These are phyloP conservation scores for Apis laboriosa DNA, from an alignment of 1,140 invertebrate species.

Conservation along the genomic window DNA sequence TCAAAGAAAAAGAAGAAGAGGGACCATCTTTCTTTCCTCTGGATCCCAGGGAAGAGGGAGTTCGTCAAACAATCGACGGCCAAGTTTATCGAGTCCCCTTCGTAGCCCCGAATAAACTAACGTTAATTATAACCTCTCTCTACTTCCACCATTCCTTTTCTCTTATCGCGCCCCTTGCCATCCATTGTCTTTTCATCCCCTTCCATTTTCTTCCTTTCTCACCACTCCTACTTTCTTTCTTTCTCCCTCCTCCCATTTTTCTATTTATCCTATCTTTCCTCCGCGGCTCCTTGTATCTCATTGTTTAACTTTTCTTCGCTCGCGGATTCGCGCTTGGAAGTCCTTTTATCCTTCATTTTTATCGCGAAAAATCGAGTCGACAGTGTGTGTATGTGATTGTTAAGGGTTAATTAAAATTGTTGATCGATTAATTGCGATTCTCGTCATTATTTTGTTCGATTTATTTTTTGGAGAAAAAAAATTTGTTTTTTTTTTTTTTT, in stretches of 20 bases:
- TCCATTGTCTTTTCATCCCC: conserved; percentile 44
- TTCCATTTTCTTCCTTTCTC: conserved; percentile 17
- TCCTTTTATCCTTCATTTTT: no score
- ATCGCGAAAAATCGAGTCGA: no score
- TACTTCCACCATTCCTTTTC: neutral
- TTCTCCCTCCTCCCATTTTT: neutral
- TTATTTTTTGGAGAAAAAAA: no score
- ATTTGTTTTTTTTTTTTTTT: no score
- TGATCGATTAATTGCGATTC: no score
- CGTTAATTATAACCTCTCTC: conserved; percentile 54
- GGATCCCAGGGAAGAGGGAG: no score
- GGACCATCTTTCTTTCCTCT: no score
- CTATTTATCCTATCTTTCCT: neutral
- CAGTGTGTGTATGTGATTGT: no score
- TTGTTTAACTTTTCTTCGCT: conserved; percentile 58
- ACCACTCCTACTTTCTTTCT: conserved; percentile 15
- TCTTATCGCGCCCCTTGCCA: neutral
- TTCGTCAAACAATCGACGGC: conserved; percentile 47
- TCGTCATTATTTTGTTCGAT: no score
- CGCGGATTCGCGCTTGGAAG: conserved; percentile 10
- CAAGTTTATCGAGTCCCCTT: conserved; percentile 52
- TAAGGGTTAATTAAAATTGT: no score
- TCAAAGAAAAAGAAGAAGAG: no score
- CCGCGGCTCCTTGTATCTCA: conserved; percentile 32
- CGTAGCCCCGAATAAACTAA: conserved; percentile 44